phyloP scores from a whole-genome alignment of 2,113 vertebrate genomes.

The Haplochromis burtoni region DNA sequence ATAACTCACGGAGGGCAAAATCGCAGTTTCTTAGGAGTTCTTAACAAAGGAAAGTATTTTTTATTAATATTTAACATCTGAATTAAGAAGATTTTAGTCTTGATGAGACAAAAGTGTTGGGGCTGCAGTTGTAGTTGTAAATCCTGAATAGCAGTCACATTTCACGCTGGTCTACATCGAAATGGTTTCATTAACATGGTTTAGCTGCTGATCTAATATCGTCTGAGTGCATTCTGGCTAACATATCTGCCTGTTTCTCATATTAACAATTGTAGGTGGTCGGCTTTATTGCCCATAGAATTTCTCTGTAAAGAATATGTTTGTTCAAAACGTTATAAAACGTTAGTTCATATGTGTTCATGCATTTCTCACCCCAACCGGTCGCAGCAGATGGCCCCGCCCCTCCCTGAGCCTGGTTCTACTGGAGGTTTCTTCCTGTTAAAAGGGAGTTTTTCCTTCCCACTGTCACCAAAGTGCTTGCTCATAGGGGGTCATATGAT shows the following conservation, averaged over 20 bases:
- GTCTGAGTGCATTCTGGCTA: neutral
- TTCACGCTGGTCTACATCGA: constrained; percentile 1
- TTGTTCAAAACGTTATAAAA: constrained; percentile 7
- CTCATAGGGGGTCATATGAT: rapidly evolving
- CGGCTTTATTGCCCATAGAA: constrained; percentile 13
- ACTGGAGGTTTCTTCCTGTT: neutral
- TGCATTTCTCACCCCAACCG: neutral
- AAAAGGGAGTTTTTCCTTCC: neutral
- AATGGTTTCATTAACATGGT: constrained; percentile 15
- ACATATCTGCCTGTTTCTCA: constrained; percentile 10
- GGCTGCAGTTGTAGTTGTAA: neutral
- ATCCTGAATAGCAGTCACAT: constrained; percentile 4
- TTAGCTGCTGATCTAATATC: neutral
- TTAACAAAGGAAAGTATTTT: neutral
- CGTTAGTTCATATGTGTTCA: constrained; percentile 8
- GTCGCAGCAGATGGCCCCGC: rapidly evolving
- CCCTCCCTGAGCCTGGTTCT: neutral
- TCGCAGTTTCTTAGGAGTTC: neutral
- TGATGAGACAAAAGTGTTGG: neutral
- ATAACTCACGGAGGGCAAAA: neutral
- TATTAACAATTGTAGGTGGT: constrained; percentile 20
- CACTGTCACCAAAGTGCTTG: neutral
- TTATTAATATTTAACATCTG: neutral
- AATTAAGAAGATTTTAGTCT: neutral
- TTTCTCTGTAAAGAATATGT: constrained; percentile 33